Evolutionary conservation across 2,888 invertebrate species (phyloP), one percentile per base, ranked within the genome.

Genomic region (Pollenia amentaria): DNA sequence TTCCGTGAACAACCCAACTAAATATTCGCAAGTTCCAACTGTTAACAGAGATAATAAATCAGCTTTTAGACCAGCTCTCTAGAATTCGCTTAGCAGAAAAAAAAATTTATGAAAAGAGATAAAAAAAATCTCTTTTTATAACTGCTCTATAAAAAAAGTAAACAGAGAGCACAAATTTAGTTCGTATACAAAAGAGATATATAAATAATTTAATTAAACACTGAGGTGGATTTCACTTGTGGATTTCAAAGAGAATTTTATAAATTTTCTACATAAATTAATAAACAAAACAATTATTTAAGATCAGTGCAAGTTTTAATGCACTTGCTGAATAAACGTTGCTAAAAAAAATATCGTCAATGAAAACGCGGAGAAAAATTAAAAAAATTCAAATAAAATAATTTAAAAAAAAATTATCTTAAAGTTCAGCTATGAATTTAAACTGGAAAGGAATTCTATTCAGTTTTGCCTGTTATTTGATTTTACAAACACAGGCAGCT

Each of bases 401-500:
- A 51, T 75, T 46, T 1, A n/a, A 57, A 0, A 10, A 55, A 65
- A 44, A 55, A 46, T 21, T 55, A 55, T 9, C 0, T 16, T 42
- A 55, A 4, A 2, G 40, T 55, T 4, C 8, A 16, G 18, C n/a
- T 14, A 84, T 84, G 84, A 60, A 72, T 10, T 1, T 10, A 2
- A 18, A 9, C 9, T 40, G 11, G 2, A 7, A 57, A 69, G 11
- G 3, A 12, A 51, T 85, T 10, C 4, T 72, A 51, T 12, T 64
- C 0, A 10, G 51, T 14, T 40, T 72, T 2, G 42, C 18, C 9
- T 62, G 21, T 18, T 64, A 10, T 14, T 14, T 48, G 14, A 6
- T 53, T 11, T 10, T 60, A n/a, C 44, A 53, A 21, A 46, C 46
- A 4, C 10, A 83, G 0, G 21, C 88, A 0, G 90, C 91, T 18